Percentiles rank a stretch among this genome's conserved stretches.
These are phyloP conservation scores for Drosophila kanekoi DNA, from an alignment of 2,888 invertebrate species.

Conservation along the genomic window DNA sequence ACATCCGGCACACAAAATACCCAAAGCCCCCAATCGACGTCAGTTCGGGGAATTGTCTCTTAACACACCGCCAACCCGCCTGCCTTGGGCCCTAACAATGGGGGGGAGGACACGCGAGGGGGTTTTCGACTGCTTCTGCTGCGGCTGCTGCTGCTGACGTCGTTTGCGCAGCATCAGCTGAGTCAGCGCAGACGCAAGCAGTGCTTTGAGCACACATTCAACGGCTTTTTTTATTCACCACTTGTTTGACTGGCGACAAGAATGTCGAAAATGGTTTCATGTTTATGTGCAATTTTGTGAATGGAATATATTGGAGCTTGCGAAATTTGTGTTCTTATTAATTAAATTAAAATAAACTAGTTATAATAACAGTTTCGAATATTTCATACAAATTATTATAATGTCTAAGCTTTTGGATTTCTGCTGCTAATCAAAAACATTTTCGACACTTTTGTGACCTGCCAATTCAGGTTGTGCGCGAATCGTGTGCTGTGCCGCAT, in stretches of 20 bases:
- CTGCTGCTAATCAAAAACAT: not conserved
- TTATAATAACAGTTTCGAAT: too few species aligned
- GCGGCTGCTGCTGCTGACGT: conserved; percentile 24
- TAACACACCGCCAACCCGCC: conserved; percentile 69
- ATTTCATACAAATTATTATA: too few species aligned
- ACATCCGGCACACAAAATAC: conserved; percentile 68
- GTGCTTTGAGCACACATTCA: conserved; percentile 54
- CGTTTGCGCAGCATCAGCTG: conserved; percentile 62
- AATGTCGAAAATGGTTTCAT: not conserved
- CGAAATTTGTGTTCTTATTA: too few species aligned
- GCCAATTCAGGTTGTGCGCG: conserved; percentile 37
- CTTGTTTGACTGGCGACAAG: conserved; percentile 53
- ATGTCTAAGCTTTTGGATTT: too few species aligned
- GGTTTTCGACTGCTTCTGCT: conserved; percentile 31
- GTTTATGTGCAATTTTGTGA: not conserved
- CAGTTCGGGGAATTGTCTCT: conserved; percentile 63
- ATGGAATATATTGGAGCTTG: too few species aligned
- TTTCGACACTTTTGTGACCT: conserved; percentile 44
- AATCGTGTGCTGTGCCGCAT: conserved; percentile 34
- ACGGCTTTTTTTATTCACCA: conserved; percentile 44
- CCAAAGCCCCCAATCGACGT: conserved; percentile 43
- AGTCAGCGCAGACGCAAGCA: conserved; percentile 54
- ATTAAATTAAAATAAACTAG: too few species aligned
- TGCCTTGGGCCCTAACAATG: conserved; percentile 59
- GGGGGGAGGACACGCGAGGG: conserved; percentile 26